Conservation (phyloP, 2,113 vertebrate species). For the Ailuropoda melanoleuca region DNA sequence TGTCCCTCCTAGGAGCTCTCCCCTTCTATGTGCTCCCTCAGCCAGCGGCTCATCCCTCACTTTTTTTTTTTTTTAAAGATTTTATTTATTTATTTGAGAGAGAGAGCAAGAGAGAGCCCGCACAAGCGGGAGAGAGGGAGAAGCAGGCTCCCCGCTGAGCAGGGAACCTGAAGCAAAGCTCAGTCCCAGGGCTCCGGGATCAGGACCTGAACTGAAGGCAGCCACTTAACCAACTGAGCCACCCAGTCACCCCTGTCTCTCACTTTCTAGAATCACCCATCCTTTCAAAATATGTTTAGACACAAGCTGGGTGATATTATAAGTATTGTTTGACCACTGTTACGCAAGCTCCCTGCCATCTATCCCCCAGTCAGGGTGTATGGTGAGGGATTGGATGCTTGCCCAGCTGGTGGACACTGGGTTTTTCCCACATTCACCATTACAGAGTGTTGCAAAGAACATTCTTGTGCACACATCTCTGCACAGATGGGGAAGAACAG, state of each 20-base stretch:
- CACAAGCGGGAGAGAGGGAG: no score
- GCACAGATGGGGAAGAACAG: background rate
- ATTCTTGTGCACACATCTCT: background rate
- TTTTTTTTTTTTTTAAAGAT: background rate
- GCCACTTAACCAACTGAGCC: no score
- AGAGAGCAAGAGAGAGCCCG: no score
- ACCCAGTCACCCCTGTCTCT: background rate
- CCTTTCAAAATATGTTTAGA: background rate
- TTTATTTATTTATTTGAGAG: no score
- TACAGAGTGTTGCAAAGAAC: background rate
- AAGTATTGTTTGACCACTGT: background rate
- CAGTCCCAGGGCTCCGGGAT: no score
- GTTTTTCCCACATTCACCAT: background rate
- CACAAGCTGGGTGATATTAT: background rate
- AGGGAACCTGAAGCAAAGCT: no score
- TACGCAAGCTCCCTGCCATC: background rate
- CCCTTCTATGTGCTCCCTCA: no score
- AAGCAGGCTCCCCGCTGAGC: no score
- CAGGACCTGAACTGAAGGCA: no score
- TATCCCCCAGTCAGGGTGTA: fast-evolving
- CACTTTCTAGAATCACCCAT: background rate
- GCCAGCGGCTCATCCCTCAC: background rate
- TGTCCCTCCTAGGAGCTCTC: background rate
- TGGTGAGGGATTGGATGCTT: fast-evolving
- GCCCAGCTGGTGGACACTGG: background rate